A percentile compares a stretch with the other conserved stretches of the same genome.
phyloP scores from a whole-genome alignment of 2,888 invertebrate species.

The Euphydryas editha region DNA sequence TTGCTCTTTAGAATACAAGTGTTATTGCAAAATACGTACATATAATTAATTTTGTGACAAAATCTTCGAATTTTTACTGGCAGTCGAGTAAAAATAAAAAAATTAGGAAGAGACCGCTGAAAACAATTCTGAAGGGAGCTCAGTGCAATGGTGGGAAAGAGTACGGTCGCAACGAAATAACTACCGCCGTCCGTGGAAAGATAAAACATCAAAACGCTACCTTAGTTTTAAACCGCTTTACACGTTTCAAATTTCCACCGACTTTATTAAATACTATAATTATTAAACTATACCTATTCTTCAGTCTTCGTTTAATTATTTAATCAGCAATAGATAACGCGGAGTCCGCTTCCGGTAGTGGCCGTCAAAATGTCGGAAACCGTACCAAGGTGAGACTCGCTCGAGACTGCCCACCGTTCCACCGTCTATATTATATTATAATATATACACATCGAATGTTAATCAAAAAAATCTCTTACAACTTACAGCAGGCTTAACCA shows the following conservation, averaged over 20 bases:
- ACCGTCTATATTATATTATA: conserved; percentile 14
- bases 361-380: conserved; percentile 44
- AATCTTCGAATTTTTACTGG: background rate
- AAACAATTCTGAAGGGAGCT: conserved; percentile 10
- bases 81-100: conserved; percentile 19
- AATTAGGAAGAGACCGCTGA: background rate
- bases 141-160: conserved; percentile 30
- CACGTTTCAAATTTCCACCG: conserved; percentile 49
- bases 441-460: conserved; percentile 36
- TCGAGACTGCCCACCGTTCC: conserved; percentile 36
- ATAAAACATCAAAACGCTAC: conserved; percentile 36
- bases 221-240: conserved; percentile 35
- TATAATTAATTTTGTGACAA: background rate
- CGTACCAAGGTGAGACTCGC: conserved; percentile 30
- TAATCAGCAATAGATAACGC: conserved; percentile 69
- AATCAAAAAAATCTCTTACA: conserved; percentile 17
- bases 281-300: conserved; percentile 80
- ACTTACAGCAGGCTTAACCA: conserved; percentile 12
- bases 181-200: conserved; percentile 35
- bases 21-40: background rate
- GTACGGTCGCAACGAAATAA: conserved; percentile 27
- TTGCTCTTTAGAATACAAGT: background rate
- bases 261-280: conserved; percentile 72
- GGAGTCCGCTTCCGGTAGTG: conserved; percentile 35
- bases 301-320: conserved; percentile 82